Evolutionary conservation across 2,113 vertebrate genomes (phyloP), one percentile per base, ranked within the genome.

Genomic region (Heterocephalus glaber): DNA sequence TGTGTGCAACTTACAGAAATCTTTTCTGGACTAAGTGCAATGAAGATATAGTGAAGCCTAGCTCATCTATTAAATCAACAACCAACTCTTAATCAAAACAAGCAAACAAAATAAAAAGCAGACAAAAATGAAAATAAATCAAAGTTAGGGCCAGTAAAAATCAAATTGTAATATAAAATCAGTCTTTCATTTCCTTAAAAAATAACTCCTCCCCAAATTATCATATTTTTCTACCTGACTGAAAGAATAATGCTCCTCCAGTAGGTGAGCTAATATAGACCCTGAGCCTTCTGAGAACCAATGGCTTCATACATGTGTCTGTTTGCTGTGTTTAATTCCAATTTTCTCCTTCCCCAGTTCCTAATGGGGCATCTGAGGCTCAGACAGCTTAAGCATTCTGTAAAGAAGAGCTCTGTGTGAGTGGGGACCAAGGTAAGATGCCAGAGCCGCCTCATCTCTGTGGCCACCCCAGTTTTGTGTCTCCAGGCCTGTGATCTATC

Each of bases 121-220:
- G 63, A 52, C 2, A 68, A 92, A 81, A 22, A 13, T 30, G 11
- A 61, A 92, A 63, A 86, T 35, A 86, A 92, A 88, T 92, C 82
- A 87, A 90, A 90, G 28, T 54, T 58, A 91, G 70, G 77, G 35
- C 1, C n/a, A 68, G 52, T 61, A 72, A 49, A 63, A 72, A 44
- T 83, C 11, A 84, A 49, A 68, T 49, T 52, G 7, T 20, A 88
- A 66, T 52, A 20, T 74, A 56, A 94, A 77, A 86, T 83, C 77
- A 20, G 38, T 90, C 33, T 86, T 95, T 90, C 8, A 74, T 66
- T 95, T 96, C 12, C 41, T 65, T 95, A 60, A 49, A 65, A 82
- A 60, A 11, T 2, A 26, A 14, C 74, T 65, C 16, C 24, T 52
- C 38, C 1, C 16, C 33, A 58, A 94, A 92, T 87, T 83, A 91